Percentiles rank a stretch among this genome's conserved stretches.
Conservation (phyloP, 2,797 vertebrate genomes). For the Neopelma chrysocephalum region DNA sequence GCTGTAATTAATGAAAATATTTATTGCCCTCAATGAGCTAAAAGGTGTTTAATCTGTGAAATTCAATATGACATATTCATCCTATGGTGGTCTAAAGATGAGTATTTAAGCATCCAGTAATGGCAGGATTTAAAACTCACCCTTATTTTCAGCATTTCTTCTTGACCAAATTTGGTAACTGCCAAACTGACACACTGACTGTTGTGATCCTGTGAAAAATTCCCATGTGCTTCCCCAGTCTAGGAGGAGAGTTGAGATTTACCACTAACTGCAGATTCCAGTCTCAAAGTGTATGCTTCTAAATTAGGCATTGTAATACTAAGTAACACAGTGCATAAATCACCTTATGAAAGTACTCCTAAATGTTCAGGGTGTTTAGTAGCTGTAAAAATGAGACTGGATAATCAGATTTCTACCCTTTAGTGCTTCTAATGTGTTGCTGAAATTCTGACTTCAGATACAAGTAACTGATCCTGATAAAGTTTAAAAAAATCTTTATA, state of each 20-base stretch:
- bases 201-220: background rate
- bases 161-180: background rate
- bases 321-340: background rate
- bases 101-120: background rate
- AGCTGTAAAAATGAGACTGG: background rate
- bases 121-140: background rate
- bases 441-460: background rate
- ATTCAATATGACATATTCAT: background rate
- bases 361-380: background rate
- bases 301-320: background rate
- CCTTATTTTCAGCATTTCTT: background rate
- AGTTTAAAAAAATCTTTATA: background rate
- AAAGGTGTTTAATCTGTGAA: background rate
- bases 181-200: background rate
- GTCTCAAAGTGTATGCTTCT: background rate
- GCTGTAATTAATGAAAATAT: background rate
- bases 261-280: background rate
- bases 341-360: background rate
- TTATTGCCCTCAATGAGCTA: background rate
- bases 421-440: background rate
- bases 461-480: background rate
- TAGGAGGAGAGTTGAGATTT: background rate
- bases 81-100: background rate
- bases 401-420: background rate
- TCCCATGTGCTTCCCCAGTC: background rate